A percentile compares a stretch with the other conserved stretches of the same genome.
Conservation (phyloP, 2,797 vertebrate species). For the Phoxinus dragarum region DNA sequence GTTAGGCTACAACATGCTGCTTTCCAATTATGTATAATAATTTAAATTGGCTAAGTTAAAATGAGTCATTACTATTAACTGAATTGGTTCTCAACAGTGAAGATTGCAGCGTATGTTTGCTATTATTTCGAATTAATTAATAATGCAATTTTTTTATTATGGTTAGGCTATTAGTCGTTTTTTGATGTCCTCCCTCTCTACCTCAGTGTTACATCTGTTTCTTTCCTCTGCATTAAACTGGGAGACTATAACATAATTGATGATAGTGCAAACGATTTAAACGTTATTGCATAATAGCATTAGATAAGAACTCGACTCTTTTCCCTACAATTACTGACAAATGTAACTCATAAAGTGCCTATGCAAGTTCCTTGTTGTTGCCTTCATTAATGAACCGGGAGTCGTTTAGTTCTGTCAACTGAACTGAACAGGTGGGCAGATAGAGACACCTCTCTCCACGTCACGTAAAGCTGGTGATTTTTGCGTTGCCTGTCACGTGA, state of each 20-base stretch:
- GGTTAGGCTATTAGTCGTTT: constrained; percentile 14
- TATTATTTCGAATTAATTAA: constrained; percentile 8
- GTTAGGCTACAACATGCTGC: constrained; percentile 34
- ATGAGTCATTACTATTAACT: constrained; percentile 3
- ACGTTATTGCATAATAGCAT: constrained; percentile 85
- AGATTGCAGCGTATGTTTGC: constrained; percentile 19
- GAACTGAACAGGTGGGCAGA: constrained; percentile 53
- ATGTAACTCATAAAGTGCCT: constrained; percentile 84
- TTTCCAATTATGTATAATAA: constrained; percentile 23
- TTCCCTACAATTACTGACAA: constrained; percentile 71
- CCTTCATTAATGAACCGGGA: constrained; percentile 52
- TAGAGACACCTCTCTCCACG: constrained; percentile 53
- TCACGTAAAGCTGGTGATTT: constrained; percentile 63
- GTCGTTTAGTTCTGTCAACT: constrained; percentile 47
- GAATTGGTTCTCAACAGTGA: constrained; percentile 11
- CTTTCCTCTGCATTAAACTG: constrained; percentile 58
- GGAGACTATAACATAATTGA: constrained; percentile 65
- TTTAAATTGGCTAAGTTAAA: background rate
- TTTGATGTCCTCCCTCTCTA: constrained; percentile 45
- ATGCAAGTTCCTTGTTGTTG: constrained; percentile 76
- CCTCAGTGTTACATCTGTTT: constrained; percentile 54
- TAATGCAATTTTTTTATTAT: background rate
- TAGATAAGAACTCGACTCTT: constrained; percentile 63
- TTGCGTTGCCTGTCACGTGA: constrained; percentile 54
- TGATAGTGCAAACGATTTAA: constrained; percentile 82